Conservation (phyloP, 2,113 vertebrate genomes). For the Equus przewalskii region DNA sequence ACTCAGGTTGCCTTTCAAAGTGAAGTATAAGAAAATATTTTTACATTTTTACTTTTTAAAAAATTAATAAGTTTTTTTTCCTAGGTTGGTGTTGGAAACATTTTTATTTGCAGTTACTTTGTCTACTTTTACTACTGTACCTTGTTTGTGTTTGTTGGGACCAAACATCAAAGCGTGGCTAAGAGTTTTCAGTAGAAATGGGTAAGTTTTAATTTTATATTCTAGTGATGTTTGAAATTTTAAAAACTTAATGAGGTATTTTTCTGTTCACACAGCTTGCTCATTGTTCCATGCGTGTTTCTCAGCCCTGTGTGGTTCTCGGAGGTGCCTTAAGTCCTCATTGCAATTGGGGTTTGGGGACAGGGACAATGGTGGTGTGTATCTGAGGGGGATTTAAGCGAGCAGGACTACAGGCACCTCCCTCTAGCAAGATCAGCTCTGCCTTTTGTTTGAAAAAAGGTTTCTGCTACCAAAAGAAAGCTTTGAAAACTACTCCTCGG, state of each 20-base stretch:
- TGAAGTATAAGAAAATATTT: conserved; percentile 16
- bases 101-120: conserved; percentile 95
- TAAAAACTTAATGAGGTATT: not conserved
- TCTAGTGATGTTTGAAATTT: conserved; percentile 45
- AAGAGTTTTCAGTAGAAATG: conserved; percentile 96
- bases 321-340: not conserved
- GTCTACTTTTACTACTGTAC: conserved; percentile 94
- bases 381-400: not conserved
- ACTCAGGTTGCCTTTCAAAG: not conserved
- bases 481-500: conserved; percentile 19
- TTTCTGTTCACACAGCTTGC: not conserved
- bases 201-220: conserved; percentile 88
- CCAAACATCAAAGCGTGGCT: conserved; percentile 97
- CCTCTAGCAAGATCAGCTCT: not conserved
- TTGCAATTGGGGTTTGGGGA: not conserved
- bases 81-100: conserved; percentile 94
- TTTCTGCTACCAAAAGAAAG: conserved; percentile 1
- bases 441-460: not conserved
- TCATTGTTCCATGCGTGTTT: not conserved
- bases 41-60: not conserved
- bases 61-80: conserved; percentile 53
- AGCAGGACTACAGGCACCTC: not conserved
- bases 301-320: not conserved
- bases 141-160: conserved; percentile 96
- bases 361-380: not conserved